A percentile compares a stretch with the other conserved stretches of the same genome.
These are phyloP conservation scores for Thryonomys swinderianus DNA, from an alignment of 2,113 vertebrate genomes.

Conservation along the genomic window DNA sequence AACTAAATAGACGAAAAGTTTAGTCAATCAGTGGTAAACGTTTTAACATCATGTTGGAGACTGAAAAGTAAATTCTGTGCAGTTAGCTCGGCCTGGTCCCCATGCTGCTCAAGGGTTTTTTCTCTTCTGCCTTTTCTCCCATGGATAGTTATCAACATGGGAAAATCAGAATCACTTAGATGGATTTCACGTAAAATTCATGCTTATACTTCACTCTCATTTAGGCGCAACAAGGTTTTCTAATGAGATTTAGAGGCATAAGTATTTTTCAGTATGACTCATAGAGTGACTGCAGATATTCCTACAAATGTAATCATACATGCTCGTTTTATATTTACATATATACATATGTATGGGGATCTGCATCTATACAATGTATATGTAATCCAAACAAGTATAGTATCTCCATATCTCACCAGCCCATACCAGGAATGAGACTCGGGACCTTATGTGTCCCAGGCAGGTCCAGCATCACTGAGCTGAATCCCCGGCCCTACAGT, in stretches of 20 bases:
- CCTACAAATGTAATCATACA: background rate
- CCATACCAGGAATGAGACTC: too few relatives aligned
- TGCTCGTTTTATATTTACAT: background rate
- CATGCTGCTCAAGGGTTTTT: background rate
- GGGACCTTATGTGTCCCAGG: too few relatives aligned
- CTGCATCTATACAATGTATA: background rate
- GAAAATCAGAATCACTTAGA: background rate
- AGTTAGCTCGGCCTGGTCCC: background rate
- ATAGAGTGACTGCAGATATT: background rate
- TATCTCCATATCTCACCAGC: too few relatives aligned
- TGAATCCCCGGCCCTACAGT: too few relatives aligned
- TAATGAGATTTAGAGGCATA: background rate
- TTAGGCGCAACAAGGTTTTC: background rate
- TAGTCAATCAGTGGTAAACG: background rate
- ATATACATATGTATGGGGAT: background rate
- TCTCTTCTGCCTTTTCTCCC: background rate
- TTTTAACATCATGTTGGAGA: background rate
- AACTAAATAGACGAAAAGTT: background rate
- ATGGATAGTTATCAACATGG: background rate
- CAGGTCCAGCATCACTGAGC: too few relatives aligned
- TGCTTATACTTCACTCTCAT: background rate
- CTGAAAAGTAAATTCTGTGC: background rate
- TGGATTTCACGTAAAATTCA: background rate
- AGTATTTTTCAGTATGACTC: background rate
- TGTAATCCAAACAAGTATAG: background rate